Conservation (phyloP, 2,888 invertebrate species). For the Orgyia antiqua region DNA sequence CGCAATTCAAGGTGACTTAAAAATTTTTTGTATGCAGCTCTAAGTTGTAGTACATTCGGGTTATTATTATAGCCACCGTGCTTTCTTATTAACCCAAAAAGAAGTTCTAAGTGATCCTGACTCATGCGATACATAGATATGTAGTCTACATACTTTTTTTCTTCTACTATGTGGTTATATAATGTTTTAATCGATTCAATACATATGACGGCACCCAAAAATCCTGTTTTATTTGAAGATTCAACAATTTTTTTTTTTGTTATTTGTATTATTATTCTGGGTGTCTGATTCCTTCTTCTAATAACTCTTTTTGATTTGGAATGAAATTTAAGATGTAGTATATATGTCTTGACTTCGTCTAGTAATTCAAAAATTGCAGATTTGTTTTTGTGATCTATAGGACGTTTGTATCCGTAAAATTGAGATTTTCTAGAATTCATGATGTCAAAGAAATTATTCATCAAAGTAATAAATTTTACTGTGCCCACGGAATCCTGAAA, state of each 20-base stretch:
- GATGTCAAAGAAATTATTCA: constrained; percentile 7
- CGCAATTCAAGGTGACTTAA: constrained; percentile 9
- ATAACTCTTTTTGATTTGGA: constrained; percentile 4
- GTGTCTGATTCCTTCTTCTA: constrained; percentile 1
- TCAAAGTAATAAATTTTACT: neutral
- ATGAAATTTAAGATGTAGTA: constrained; percentile 6
- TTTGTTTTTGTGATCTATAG: constrained; percentile 3
- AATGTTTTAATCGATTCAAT: constrained; percentile 9
- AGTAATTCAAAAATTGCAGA: constrained; percentile 1
- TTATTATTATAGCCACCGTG: constrained; percentile 15
- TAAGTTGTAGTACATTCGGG: constrained; percentile 5
- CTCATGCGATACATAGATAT: constrained; percentile 13
- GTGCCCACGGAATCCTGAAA: neutral
- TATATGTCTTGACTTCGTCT: constrained; percentile 5
- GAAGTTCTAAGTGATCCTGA: constrained; percentile 14
- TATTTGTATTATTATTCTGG: neutral
- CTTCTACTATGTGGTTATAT: neutral
- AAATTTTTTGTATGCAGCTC: constrained; percentile 7
- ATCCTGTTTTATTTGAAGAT: constrained; percentile 4
- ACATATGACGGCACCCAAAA: constrained; percentile 9
- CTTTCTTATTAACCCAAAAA: constrained; percentile 9
- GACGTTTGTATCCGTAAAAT: constrained; percentile 7
- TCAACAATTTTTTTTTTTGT: neutral
- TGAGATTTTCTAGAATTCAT: constrained; percentile 8
- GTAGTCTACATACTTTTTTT: neutral